Evolutionary conservation across 2,888 invertebrate genomes (phyloP), one percentile per base, ranked within the genome.

Genomic region (Cordilura impudica): DNA sequence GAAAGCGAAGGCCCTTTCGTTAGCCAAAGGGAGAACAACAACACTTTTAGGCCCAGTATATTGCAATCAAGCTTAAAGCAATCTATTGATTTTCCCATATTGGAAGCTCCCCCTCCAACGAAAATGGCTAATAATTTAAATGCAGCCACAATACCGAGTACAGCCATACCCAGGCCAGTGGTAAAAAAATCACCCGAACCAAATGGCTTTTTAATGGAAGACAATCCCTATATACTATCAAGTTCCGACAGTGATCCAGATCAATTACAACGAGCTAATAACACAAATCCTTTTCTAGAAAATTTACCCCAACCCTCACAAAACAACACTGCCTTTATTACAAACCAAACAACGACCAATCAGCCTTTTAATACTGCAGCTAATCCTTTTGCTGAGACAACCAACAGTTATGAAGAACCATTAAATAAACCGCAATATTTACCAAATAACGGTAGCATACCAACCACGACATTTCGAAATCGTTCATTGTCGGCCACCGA

Each of bases 161-260:
- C 86, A 1, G 88, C 87, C 3, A 89, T 89, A 79, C 89, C 89
- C 2, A 83, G 89, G 12, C 89, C 90, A 7, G 82, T 86, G 7
- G 86, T 88, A 35, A 90, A 88, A 80, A 85, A 89, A 14, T 83
- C 85, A n/a, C 86, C 88, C 35, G 78, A 85, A 69, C 87, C 85
- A 61, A 86, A 84, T 82, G 84, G 84, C 77, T 82, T 83, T 63
- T 79, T 51, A n/a, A 35, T 49, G 49, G 78, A 71, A 81, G 83
- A 72, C 66, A 80, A 6, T 69, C 58, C 29, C 1, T 54, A 51
- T 54, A 78, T 65, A n/a, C 56, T 77, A 69, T 43, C 54, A 18
- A 18, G 75, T 61, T 79, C 71, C n/a, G 71, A 56, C 8, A 75
- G 71, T 31, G 71, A 75, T 23, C 56, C 74, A n/a, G 69, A 56